These are phyloP conservation scores for Oceanodroma tethys DNA, from an alignment of 2,113 vertebrate genomes.

Conservation along the genomic window DNA sequence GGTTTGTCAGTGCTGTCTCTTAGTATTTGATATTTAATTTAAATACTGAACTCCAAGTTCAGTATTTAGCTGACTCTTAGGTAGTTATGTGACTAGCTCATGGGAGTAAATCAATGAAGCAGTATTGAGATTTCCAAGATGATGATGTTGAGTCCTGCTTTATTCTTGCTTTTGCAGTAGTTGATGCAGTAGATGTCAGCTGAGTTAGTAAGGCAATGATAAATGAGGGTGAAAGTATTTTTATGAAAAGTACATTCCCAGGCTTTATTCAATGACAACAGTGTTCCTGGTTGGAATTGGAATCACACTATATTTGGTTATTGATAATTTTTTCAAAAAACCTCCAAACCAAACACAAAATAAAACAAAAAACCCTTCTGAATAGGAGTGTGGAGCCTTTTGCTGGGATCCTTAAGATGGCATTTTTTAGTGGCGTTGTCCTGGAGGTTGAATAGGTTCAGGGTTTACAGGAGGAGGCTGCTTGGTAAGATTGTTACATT, in stretches of 20 bases:
- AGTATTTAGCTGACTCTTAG: not conserved
- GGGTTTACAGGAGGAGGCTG: not conserved
- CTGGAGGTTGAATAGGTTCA: not conserved
- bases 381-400: not conserved
- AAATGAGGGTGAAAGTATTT: not conserved
- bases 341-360: rapidly evolving
- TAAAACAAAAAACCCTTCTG: not conserved
- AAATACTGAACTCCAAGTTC: not conserved
- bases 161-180: not conserved
- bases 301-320: not conserved
- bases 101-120: not conserved
- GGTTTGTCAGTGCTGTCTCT: not conserved
- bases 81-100: not conserved
- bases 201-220: not conserved
- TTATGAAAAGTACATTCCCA: not conserved
- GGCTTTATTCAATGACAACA: not conserved
- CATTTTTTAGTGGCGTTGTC: not conserved
- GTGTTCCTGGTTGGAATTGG: not conserved
- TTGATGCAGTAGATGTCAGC: not conserved
- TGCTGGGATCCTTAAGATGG: not conserved
- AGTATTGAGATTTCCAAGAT: not conserved
- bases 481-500: not conserved
- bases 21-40: too few species aligned
- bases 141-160: not conserved
- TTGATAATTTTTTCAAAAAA: not conserved